Evolutionary conservation across 2,113 vertebrate species (phyloP).

Genomic region (Xiphophorus hellerii): DNA sequence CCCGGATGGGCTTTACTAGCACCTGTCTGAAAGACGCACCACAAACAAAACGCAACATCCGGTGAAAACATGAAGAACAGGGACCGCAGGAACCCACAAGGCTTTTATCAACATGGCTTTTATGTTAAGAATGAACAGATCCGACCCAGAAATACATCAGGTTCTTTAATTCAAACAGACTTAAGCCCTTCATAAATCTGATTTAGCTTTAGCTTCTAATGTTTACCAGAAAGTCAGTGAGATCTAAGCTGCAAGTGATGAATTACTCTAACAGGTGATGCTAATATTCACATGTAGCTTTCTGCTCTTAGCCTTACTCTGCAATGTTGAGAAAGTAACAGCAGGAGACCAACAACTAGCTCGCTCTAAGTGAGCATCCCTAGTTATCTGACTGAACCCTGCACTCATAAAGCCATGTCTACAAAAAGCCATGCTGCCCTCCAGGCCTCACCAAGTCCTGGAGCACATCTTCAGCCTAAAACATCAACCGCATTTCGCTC

Average conservation of each 20-base stretch:
- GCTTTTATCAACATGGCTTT: slow-evolving; percentile 29
- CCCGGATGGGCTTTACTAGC: slow-evolving; percentile 28
- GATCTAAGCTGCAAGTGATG: not conserved
- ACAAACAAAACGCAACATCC: not conserved
- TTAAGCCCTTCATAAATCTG: not conserved
- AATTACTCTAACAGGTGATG: not conserved
- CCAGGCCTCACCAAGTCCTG: not conserved
- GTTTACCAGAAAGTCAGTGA: not conserved
- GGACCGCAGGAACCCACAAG: not conserved
- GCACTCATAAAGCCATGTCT: slow-evolving; percentile 23
- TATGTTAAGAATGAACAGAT: not conserved
- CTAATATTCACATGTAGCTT: too few relatives aligned
- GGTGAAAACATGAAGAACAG: not conserved
- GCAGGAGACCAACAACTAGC: not conserved
- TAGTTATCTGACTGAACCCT: not conserved
- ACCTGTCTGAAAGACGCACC: not conserved
- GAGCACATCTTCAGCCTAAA: not conserved
- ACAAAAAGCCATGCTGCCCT: slow-evolving; percentile 2
- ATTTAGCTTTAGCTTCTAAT: not conserved
- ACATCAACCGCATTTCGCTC: too few relatives aligned
- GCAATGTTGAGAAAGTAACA: not conserved
- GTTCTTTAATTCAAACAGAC: not conserved
- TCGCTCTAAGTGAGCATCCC: not conserved
- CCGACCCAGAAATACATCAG: not conserved
- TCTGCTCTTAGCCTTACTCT: not conserved